These are phyloP conservation scores for Mamestra configurata DNA, from an alignment of 1,140 invertebrate genomes.

Conservation along the genomic window DNA sequence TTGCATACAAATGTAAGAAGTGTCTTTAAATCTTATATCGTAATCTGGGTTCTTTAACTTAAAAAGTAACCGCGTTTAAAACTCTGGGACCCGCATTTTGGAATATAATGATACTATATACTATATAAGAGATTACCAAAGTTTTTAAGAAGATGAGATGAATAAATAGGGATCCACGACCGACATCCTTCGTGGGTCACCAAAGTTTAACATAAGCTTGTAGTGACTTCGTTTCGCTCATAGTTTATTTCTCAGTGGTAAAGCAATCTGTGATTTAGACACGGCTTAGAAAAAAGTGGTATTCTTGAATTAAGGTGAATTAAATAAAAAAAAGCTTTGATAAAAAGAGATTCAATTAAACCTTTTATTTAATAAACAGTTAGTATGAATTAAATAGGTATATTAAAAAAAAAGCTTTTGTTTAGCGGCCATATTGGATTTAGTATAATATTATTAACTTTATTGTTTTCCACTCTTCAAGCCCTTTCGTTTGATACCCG, in stretches of 20 bases:
- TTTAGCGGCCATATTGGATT: too few relatives aligned
- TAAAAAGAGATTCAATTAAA: too few relatives aligned
- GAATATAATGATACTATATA: constrained; percentile 29
- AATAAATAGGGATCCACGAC: constrained; percentile 12
- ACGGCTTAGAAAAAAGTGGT: too few relatives aligned
- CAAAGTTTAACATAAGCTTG: neutral
- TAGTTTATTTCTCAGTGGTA: neutral
- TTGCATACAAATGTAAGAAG: constrained; percentile 33
- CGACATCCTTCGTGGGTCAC: neutral
- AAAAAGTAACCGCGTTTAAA: constrained; percentile 28
- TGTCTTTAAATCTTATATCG: constrained; percentile 19
- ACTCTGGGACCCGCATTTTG: constrained; percentile 2
- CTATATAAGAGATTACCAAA: constrained; percentile 32
- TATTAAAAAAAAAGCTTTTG: too few relatives aligned
- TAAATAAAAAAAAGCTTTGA: too few relatives aligned
- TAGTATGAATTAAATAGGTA: too few relatives aligned
- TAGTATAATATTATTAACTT: too few relatives aligned
- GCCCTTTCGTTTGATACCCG: too few relatives aligned
- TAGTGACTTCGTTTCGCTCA: neutral
- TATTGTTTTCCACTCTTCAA: too few relatives aligned
- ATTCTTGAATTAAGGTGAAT: too few relatives aligned
- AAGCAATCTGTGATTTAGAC: too few relatives aligned
- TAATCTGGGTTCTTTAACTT: constrained; percentile 15
- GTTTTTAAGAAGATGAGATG: constrained; percentile 33
- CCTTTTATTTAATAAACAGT: too few relatives aligned